Evolutionary conservation across 2,113 vertebrate genomes (phyloP), one percentile per base, ranked within the genome.

Genomic region (Amphiprion ocellaris): DNA sequence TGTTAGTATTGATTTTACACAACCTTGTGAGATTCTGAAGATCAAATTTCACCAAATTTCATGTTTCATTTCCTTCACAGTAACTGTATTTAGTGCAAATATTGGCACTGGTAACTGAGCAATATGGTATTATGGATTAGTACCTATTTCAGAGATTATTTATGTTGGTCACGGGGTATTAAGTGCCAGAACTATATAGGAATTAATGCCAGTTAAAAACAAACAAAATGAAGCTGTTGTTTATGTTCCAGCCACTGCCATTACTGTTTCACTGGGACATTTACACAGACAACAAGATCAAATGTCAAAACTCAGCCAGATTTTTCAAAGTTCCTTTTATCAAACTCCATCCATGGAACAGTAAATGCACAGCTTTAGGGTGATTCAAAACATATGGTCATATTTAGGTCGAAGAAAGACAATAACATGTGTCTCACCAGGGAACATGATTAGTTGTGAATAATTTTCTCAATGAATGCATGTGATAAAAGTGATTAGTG

Each of bases 251-350:
- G 3, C 26, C 3, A 12, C 39, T 68, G 15, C 21, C 16, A 6
- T n/a, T 2, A 60, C 54, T 70, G 21, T 24, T 55, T 65, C 50
- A 24, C 50, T 6, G 4, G 30, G 9, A 77, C 10, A 2, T 69
- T 44, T 15, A 14, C 17, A 12, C 37, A 44, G 12, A 44, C 8
- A 11, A 2, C 16, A 52, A 56, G 60, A 59, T 26, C 21, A 24
- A 11, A 80, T 10, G 10, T 80, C 62, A 79, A 24, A 28, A 56
- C 11, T 15, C 28, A 52, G 30, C 49, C 58, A 49, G 56, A 54
- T 39, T 28, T 60, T 23, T 61, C 17, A 41, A 33, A 59, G 56
- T 49, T 46, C 55, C 11, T 21, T 47, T 23, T 16, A 67, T 56
- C 28, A 28, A 70, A 60, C 21, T 39, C 47, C 33, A 28, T 63